Conservation (phyloP, 2,797 vertebrate species). For the Pachyuromys duprasi region DNA sequence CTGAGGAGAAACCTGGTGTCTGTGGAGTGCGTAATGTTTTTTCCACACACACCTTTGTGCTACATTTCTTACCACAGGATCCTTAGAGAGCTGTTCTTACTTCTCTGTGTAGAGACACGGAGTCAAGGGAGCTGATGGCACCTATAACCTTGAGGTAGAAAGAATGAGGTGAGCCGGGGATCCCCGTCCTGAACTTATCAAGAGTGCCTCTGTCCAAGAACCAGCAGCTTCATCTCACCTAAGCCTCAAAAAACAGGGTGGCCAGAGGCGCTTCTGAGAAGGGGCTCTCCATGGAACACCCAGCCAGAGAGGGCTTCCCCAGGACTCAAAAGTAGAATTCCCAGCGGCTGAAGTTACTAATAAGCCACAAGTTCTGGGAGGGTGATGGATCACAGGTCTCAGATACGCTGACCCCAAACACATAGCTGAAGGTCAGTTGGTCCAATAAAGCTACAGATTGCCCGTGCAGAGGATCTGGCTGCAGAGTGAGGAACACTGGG, state of each 20-base stretch:
- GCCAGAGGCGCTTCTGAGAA: not conserved
- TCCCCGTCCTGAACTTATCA: not conserved
- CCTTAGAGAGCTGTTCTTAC: not conserved
- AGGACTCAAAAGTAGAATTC: not conserved
- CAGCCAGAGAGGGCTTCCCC: not conserved
- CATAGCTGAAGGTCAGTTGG: not conserved
- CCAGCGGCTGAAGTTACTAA: not conserved
- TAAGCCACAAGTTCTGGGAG: not conserved
- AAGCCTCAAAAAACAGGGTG: not conserved
- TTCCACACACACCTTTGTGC: accelerated
- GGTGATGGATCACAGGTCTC: too few species aligned
- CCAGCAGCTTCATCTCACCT: not conserved
- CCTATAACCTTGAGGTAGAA: not conserved
- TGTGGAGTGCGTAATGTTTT: accelerated
- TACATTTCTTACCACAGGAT: not conserved
- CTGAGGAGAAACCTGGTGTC: not conserved
- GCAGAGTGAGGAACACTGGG: constrained; percentile 80
- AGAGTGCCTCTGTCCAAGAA: not conserved
- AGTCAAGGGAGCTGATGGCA: not conserved
- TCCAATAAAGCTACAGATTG: accelerated
- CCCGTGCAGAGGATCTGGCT: constrained; percentile 6
- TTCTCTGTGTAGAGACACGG: not conserved
- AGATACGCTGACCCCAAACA: not conserved
- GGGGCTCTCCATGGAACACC: not conserved
- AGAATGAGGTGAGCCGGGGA: not conserved